These are phyloP conservation scores for Lepus timidus DNA, from an alignment of 2,113 vertebrate species.

Conservation along the genomic window DNA sequence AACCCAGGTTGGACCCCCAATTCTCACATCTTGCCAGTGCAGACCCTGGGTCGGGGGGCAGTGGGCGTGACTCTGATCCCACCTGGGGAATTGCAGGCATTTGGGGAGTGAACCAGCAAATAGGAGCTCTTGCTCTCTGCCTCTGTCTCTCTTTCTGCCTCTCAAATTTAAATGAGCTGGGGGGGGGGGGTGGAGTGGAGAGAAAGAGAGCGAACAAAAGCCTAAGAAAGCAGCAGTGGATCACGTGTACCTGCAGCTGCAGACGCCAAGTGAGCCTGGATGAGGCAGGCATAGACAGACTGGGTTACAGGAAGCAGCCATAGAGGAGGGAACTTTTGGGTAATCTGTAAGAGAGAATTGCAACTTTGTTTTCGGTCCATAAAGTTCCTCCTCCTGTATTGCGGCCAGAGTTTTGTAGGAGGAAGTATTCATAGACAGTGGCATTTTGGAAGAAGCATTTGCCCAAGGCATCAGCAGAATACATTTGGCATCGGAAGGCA, in stretches of 20 bases:
- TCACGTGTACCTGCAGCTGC: not conserved
- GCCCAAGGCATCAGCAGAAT: conserved; percentile 58
- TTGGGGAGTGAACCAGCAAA: too few relatives aligned
- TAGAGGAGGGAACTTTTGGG: not conserved
- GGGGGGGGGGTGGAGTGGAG: too few relatives aligned
- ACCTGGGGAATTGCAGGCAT: too few relatives aligned
- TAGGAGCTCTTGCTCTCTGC: too few relatives aligned
- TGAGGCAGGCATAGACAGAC: not conserved
- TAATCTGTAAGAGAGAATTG: not conserved
- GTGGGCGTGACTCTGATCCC: too few relatives aligned
- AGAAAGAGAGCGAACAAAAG: not conserved
- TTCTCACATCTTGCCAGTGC: too few relatives aligned
- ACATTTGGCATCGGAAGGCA: conserved; percentile 70
- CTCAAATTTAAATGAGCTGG: too few relatives aligned
- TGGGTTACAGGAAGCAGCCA: not conserved
- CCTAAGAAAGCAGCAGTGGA: not conserved
- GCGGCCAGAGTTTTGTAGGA: conserved; percentile 21
- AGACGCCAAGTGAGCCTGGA: not conserved
- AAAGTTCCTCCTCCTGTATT: conserved; percentile 17
- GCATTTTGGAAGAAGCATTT: conserved; percentile 72
- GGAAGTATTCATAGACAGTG: conserved; percentile 62
- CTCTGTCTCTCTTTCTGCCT: too few relatives aligned
- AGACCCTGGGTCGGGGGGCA: too few relatives aligned
- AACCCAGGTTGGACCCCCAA: too few relatives aligned
- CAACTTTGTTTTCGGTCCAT: conserved; percentile 23